Conservation (phyloP, 2,113 vertebrate genomes). For the Solea senegalensis region DNA sequence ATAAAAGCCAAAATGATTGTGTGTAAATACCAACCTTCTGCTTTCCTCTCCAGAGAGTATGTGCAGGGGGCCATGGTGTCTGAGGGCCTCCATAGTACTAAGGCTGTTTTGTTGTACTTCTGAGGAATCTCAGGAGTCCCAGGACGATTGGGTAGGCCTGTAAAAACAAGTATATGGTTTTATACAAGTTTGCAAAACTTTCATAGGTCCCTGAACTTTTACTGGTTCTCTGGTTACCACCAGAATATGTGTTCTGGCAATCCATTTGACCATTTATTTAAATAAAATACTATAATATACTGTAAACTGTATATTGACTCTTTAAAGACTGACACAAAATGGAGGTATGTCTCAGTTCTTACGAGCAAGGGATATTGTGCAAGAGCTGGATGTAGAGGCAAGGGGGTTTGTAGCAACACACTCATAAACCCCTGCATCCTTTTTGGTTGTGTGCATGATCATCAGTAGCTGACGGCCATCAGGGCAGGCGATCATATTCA, state of each 20-base stretch:
- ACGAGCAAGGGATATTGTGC: slow-evolving; percentile 93
- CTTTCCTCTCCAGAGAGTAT: slow-evolving; percentile 88
- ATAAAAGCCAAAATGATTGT: background rate
- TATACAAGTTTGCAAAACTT: background rate
- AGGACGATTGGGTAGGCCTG: slow-evolving; percentile 90
- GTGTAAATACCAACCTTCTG: slow-evolving; percentile 82
- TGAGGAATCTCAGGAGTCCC: slow-evolving; percentile 94
- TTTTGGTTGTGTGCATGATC: slow-evolving; percentile 89
- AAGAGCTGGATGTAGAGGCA: slow-evolving; percentile 90
- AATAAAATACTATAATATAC: background rate
- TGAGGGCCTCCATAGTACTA: slow-evolving; percentile 94
- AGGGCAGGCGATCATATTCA: slow-evolving; percentile 90
- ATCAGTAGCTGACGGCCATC: slow-evolving; percentile 95
- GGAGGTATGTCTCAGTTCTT: slow-evolving; percentile 58
- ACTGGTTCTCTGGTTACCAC: background rate
- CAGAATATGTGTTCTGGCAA: background rate
- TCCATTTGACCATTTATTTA: background rate
- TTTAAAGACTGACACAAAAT: background rate
- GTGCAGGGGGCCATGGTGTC: slow-evolving; percentile 92
- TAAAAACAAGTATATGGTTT: slow-evolving; percentile 1
- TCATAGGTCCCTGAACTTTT: background rate
- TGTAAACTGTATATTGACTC: background rate
- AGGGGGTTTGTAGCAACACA: slow-evolving; percentile 91
- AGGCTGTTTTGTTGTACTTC: slow-evolving; percentile 92
- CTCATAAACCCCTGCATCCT: slow-evolving; percentile 93